Conservation (phyloP, 2,888 invertebrate species). For the Lepidochrysops patricia region DNA sequence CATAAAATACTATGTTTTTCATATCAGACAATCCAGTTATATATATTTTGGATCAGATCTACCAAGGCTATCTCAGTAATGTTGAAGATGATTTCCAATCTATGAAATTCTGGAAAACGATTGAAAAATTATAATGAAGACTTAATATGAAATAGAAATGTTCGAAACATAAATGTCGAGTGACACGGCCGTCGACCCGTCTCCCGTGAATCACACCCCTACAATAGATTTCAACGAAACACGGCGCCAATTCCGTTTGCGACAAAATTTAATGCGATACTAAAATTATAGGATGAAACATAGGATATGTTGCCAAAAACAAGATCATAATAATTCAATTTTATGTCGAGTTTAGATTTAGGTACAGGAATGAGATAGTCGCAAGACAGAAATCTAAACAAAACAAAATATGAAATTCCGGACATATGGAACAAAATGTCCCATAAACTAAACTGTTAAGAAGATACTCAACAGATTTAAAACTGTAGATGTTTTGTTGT, state of each 20-base stretch:
- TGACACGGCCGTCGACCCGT: not conserved
- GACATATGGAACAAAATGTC: too few species aligned
- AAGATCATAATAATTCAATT: not conserved
- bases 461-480: too few species aligned
- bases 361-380: too few species aligned
- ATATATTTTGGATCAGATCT: too few species aligned
- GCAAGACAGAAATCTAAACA: too few species aligned
- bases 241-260: not conserved
- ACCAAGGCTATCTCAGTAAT: too few species aligned
- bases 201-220: not conserved
- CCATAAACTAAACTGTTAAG: too few species aligned
- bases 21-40: too few species aligned
- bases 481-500: too few species aligned
- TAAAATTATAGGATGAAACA: not conserved
- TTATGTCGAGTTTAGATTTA: not conserved
- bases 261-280: not conserved
- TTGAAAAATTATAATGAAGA: not conserved
- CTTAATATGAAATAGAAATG: not conserved
- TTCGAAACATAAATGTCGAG: not conserved
- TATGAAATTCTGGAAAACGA: not conserved
- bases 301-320: not conserved
- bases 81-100: not conserved
- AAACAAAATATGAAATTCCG: too few species aligned
- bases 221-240: slow-evolving; percentile 11
- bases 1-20: too few species aligned